Evolutionary conservation across 2,113 vertebrate species (phyloP), one percentile per base, ranked within the genome.

Genomic region (Ranitomeya variabilis): DNA sequence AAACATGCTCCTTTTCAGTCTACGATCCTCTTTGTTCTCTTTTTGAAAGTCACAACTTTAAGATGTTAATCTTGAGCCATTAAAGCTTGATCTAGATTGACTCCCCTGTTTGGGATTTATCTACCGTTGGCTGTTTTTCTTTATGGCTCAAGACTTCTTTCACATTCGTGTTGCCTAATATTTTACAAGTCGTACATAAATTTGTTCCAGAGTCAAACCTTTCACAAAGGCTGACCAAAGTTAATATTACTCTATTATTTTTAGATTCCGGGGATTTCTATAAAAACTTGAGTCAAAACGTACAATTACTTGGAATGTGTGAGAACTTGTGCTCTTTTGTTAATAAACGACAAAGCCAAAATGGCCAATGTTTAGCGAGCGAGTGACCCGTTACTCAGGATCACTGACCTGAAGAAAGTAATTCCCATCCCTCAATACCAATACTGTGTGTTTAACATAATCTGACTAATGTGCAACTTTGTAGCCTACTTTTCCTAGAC

Each of bases 341-440:
- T 51, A 66, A 12, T 23, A 19, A 21, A 21, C 74, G 66, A 66
- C 80, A 23, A 83, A 19, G 15, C 21, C 10, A 31, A 67, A 78
- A 21, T 80, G 59, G 21, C 45, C 21, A 79, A 26, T 23, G 80
- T 79, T 78, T 67, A 85, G 74, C 18, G 62, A 89, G 82, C 59
- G 26, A 89, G n/a, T 89, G 87, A 89, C 87, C 87, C 82, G 14
- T 89, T 79, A 57, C 52, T 69, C 15, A 12, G 60, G 73, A 85
- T 89, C 74, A 85, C 62, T 89, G 87, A 89, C 81, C 87, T 89
- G 87, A 57, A 89, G 45, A 89, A 85, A 79, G 60, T 85, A 31
- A 89, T 85, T 89, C 87, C 87, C 59, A 54, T 85, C 71, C 8
- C 45, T 31, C 81, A 82, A 74, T 83, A n/a, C 71, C 16, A 52